phyloP scores from a whole-genome alignment of 2,113 vertebrate genomes.

The Oreochromis spilurus region DNA sequence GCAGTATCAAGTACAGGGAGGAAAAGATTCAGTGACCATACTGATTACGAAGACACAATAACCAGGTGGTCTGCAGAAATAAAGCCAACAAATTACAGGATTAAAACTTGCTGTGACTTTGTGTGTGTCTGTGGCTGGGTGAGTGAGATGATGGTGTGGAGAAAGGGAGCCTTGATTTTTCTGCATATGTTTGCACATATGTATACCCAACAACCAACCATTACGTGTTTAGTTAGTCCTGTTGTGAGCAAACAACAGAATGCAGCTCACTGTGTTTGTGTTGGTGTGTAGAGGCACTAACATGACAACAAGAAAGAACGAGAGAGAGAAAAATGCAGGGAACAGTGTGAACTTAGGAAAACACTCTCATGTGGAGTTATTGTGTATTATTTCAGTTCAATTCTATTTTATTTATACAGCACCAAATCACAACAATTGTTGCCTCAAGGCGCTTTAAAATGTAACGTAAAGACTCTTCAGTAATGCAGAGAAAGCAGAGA shows the following conservation, averaged over 20 bases:
- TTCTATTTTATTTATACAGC: background rate
- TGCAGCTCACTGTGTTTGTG: background rate
- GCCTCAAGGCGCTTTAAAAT: background rate
- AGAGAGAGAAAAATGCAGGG: background rate
- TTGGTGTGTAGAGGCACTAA: background rate
- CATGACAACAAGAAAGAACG: background rate
- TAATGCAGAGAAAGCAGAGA: background rate
- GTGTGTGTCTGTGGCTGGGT: background rate
- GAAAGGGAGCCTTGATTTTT: background rate
- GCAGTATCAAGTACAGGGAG: background rate
- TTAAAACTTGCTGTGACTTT: background rate
- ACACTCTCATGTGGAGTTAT: fast-evolving
- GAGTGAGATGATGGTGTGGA: background rate
- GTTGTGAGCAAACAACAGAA: background rate
- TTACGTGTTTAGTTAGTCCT: background rate
- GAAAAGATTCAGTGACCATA: background rate
- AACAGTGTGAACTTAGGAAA: background rate
- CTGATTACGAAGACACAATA: background rate
- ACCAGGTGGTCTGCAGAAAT: background rate
- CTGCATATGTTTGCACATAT: background rate
- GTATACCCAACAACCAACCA: background rate
- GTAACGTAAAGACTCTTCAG: background rate
- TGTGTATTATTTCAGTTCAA: background rate
- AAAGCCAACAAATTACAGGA: background rate
- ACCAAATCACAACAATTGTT: background rate